phyloP scores from a whole-genome alignment of 2,797 vertebrate genomes.

The Podarcis lilfordi region DNA sequence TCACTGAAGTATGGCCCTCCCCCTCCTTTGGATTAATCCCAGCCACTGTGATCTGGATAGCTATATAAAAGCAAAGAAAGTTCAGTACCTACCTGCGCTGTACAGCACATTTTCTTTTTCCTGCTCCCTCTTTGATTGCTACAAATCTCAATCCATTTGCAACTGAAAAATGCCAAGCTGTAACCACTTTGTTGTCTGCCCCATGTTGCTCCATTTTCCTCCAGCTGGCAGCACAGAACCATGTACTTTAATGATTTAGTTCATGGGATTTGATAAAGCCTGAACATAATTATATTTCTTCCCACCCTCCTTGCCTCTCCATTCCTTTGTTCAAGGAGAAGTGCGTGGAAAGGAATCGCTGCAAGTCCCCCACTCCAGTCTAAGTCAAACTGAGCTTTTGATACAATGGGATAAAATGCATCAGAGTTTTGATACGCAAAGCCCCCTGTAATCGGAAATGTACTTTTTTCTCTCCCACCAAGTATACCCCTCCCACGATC shows the following conservation, averaged over 20 bases:
- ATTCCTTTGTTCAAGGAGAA: not conserved
- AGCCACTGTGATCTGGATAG: not conserved
- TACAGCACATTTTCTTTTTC: not conserved
- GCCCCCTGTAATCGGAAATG: not conserved
- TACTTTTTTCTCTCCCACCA: too few species aligned
- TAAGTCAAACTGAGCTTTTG: not conserved
- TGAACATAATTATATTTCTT: not conserved
- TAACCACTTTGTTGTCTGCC: too few species aligned
- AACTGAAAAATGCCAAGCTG: not conserved
- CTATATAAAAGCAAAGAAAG: not conserved
- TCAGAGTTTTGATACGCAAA: not conserved
- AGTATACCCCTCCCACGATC: too few species aligned
- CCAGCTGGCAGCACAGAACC: not conserved
- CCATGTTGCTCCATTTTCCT: not conserved
- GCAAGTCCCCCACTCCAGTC: not conserved
- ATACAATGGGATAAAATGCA: not conserved
- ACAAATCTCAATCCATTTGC: not conserved
- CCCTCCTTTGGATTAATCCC: not conserved
- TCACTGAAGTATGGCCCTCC: too few species aligned
- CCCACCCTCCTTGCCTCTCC: not conserved
- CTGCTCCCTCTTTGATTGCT: not conserved
- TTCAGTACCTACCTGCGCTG: not conserved
- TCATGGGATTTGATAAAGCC: not conserved
- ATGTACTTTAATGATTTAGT: not conserved
- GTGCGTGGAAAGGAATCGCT: not conserved